These are phyloP conservation scores for Neodiprion lecontei DNA, from an alignment of 1,140 invertebrate species.

Conservation along the genomic window DNA sequence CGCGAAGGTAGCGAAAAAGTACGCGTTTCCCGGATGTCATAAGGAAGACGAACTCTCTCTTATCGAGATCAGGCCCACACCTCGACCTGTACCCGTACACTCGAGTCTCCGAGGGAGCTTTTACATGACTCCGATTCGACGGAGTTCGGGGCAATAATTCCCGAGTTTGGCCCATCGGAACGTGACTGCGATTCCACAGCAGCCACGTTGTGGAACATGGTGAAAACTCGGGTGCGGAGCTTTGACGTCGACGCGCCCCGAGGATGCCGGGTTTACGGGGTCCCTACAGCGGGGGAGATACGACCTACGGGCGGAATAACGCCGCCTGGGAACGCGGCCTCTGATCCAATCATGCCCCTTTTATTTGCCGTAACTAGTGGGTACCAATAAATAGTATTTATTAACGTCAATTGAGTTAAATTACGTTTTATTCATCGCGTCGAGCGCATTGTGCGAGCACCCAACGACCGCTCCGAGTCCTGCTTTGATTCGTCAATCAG, in stretches of 20 bases:
- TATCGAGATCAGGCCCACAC: no score
- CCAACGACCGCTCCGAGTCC: not conserved
- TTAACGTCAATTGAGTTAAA: constrained; percentile 45
- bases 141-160: no score
- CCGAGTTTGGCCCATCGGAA: no score
- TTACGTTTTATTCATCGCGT: constrained; percentile 40
- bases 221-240: not conserved
- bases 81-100: no score
- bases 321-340: not conserved
- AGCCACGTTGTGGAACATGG: no score
- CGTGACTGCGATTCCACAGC: no score
- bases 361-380: not conserved
- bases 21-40: no score
- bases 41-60: no score
- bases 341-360: not conserved
- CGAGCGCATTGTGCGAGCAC: constrained; percentile 11
- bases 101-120: no score
- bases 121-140: no score
- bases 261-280: not conserved
- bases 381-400: constrained; percentile 28
- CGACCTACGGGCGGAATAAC: not conserved
- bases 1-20: no score
- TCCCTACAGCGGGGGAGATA: not conserved
- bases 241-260: not conserved
- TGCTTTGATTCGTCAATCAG: not conserved